Conservation (phyloP, 2,113 vertebrate genomes). For the Phylloscopus whistleri region DNA sequence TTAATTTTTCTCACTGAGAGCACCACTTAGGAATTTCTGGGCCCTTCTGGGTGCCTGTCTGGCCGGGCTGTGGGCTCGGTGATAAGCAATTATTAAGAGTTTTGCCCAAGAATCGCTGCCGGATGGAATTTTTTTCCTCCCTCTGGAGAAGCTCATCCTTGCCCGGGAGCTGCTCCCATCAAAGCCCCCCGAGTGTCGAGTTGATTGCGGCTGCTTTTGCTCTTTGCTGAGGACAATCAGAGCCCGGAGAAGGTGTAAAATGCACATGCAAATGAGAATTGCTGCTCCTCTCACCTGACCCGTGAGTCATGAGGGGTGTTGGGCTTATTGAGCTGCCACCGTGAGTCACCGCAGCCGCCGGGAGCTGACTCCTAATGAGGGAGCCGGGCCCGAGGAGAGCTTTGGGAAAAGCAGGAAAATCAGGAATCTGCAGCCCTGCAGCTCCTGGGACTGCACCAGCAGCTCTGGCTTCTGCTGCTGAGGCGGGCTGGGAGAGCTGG, state of each 20-base stretch:
- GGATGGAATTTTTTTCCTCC: background rate
- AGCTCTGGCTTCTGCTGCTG: background rate
- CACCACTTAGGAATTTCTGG: background rate
- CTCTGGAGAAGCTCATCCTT: background rate
- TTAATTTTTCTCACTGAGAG: background rate
- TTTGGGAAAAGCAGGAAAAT: background rate
- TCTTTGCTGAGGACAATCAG: background rate
- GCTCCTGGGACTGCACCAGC: background rate
- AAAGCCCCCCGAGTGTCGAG: accelerated
- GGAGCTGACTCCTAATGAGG: background rate
- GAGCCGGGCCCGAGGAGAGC: background rate
- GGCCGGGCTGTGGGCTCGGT: background rate
- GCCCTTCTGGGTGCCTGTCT: background rate
- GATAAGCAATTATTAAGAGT: background rate
- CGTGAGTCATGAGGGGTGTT: slow-evolving; percentile 41
- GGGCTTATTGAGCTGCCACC: background rate
- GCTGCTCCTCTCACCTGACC: slow-evolving; percentile 41
- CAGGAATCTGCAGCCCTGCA: background rate
- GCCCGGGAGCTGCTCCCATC: background rate
- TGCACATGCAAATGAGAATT: background rate
- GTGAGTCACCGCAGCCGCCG: slow-evolving; percentile 27
- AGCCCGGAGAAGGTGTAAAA: background rate
- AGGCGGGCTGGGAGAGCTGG: background rate
- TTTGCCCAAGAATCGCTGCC: background rate
- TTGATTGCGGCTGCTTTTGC: background rate